phyloP scores from a whole-genome alignment of 2,113 vertebrate genomes.

The Apeltes quadracus region DNA sequence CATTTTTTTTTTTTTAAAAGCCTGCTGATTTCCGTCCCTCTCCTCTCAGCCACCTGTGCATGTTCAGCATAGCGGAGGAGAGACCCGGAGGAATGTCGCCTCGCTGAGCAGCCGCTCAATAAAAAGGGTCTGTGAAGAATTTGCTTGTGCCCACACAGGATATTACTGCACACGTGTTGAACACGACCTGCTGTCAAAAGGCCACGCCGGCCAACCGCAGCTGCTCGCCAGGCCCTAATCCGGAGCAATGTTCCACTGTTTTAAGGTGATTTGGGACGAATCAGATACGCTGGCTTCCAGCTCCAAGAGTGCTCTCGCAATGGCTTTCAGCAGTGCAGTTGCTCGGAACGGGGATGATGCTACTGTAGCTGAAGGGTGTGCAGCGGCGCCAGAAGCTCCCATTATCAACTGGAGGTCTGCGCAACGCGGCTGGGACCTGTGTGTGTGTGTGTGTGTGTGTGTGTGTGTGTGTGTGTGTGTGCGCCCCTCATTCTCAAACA shows the following conservation, averaged over 20 bases:
- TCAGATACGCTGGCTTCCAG: constrained; percentile 26
- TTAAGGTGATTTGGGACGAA: constrained; percentile 54
- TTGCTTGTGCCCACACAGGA: constrained; percentile 64
- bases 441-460: not conserved
- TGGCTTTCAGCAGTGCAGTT: constrained; percentile 18
- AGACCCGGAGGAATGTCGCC: constrained; percentile 67
- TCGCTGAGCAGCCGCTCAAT: constrained; percentile 70
- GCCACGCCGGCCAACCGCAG: constrained; percentile 32
- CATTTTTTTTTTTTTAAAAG: too few species aligned
- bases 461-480: constrained; percentile 5
- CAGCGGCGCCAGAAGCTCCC: constrained; percentile 48
- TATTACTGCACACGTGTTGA: constrained; percentile 73
- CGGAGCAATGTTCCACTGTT: constrained; percentile 62
- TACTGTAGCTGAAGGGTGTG: constrained; percentile 41
- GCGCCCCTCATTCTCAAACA: constrained; percentile 11
- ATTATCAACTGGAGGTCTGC: constrained; percentile 55
- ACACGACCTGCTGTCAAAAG: constrained; percentile 63
- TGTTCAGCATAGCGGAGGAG: constrained; percentile 73
- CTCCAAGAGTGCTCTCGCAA: constrained; percentile 1
- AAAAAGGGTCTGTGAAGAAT: constrained; percentile 74
- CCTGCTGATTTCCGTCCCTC: constrained; percentile 60
- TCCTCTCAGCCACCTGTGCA: constrained; percentile 73
- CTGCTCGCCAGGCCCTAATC: constrained; percentile 57
- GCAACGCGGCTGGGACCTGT: constrained; percentile 40
- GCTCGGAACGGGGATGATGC: not conserved